phyloP scores from a whole-genome alignment of 2,113 vertebrate species.

The Mixornis gularis region DNA sequence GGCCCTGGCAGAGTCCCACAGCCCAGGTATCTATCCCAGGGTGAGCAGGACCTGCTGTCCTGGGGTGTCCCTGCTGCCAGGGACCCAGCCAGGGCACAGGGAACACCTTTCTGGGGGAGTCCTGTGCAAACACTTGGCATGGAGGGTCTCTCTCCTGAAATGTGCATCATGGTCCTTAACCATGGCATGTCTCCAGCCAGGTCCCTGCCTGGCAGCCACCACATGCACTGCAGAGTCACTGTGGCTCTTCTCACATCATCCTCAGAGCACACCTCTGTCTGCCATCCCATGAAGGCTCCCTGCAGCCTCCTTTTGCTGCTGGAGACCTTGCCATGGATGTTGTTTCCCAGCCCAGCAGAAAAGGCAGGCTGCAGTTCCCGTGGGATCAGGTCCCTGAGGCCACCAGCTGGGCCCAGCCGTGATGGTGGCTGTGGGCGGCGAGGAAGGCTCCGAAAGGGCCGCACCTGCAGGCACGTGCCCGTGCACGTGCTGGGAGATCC shows the following conservation, averaged over 20 bases:
- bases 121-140: not conserved
- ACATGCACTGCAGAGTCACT: fast-evolving
- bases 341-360: not conserved
- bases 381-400: not conserved
- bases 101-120: not conserved
- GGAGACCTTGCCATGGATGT: fast-evolving
- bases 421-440: fast-evolving
- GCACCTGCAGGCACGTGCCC: fast-evolving
- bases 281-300: not conserved
- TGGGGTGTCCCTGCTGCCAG: fast-evolving
- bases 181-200: fast-evolving
- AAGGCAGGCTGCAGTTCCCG: not conserved
- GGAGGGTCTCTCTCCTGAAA: not conserved
- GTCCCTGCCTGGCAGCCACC: not conserved
- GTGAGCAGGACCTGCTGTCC: not conserved
- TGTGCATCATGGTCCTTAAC: fast-evolving
- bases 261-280: fast-evolving
- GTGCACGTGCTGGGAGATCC: not conserved
- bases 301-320: not conserved
- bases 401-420: not conserved
- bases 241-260: not conserved
- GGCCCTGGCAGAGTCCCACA: not conserved
- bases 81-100: fast-evolving
- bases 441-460: not conserved
- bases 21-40: fast-evolving